phyloP scores from a whole-genome alignment of 2,113 vertebrate species.

The Vulpes lagopus region DNA sequence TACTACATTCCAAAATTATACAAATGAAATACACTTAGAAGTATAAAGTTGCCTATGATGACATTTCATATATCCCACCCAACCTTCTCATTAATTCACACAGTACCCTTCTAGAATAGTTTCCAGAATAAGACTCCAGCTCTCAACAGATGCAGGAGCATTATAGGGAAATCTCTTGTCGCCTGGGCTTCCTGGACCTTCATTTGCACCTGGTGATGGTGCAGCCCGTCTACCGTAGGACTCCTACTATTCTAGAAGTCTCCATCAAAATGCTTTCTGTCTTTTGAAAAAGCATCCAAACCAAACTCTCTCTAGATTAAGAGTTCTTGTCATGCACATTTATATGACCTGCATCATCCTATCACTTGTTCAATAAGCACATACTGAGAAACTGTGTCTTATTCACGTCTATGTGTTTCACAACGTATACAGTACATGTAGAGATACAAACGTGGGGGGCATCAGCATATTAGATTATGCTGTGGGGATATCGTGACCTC shows the following conservation, averaged over 20 bases:
- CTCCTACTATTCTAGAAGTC: not conserved
- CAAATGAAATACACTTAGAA: not conserved
- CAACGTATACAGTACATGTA: accelerated
- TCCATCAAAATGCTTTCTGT: not conserved
- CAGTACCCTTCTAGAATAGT: no score
- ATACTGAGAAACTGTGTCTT: not conserved
- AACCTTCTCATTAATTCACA: no score
- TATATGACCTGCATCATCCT: accelerated
- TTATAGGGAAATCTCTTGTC: no score
- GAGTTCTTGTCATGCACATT: not conserved
- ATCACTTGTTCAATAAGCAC: accelerated
- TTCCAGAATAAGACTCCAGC: no score
- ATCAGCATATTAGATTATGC: no score
- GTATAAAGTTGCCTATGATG: not conserved
- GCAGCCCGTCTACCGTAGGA: no score
- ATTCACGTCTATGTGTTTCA: not conserved
- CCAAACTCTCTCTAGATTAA: not conserved
- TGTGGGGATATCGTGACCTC: not conserved
- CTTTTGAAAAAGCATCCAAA: not conserved
- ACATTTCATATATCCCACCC: no score
- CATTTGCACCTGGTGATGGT: no score
- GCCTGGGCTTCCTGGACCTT: no score
- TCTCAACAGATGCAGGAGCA: no score
- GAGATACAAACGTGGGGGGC: accelerated
- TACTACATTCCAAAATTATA: not conserved